These are phyloP conservation scores for Asteroscopus sphinx DNA, from an alignment of 2,888 invertebrate genomes.

Conservation along the genomic window DNA sequence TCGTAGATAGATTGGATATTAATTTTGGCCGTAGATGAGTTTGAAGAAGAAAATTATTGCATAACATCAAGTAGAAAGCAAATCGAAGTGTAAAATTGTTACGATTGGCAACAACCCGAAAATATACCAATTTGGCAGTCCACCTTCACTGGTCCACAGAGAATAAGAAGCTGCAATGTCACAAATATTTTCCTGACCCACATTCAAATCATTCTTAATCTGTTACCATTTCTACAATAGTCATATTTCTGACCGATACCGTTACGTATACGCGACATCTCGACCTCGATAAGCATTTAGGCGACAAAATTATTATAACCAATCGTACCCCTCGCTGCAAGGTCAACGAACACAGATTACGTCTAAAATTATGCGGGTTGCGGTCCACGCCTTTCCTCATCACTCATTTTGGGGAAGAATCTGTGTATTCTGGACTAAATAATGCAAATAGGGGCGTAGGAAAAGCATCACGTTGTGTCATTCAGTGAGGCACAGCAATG, in stretches of 20 bases:
- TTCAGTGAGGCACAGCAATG: no score
- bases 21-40: no score
- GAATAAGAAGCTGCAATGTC: background rate
- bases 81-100: conserved; percentile 4
- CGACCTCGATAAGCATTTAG: conserved; percentile 26
- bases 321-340: conserved; percentile 29
- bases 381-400: conserved; percentile 19
- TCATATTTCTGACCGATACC: conserved; percentile 7
- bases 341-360: conserved; percentile 44
- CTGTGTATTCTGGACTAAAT: background rate
- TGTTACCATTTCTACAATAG: background rate
- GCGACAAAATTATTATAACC: conserved; percentile 38
- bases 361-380: conserved; percentile 44
- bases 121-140: conserved; percentile 5
- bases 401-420: conserved; percentile 23
- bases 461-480: no score
- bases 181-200: background rate
- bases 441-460: no score
- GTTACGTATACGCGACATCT: conserved; percentile 15
- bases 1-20: no score
- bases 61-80: background rate
- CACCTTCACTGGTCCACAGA: background rate
- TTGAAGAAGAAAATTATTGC: no score
- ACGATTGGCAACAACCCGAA: conserved; percentile 15
- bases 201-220: background rate